Conservation (phyloP, 2,113 vertebrate species). For the Lipotes vexillifer region DNA sequence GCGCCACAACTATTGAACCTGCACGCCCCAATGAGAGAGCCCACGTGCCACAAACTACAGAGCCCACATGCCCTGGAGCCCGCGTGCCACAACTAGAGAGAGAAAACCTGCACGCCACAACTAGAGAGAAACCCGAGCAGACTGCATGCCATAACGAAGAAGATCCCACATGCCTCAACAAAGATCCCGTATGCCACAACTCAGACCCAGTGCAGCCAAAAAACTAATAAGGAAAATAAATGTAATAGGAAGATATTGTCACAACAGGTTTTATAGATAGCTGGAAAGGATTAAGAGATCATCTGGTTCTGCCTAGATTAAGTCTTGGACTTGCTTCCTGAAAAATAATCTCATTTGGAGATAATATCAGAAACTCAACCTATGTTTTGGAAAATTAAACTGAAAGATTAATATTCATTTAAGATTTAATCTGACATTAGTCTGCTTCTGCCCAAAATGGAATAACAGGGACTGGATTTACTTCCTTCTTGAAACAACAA, state of each 20-base stretch:
- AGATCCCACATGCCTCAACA: too few species aligned
- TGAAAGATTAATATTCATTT: background rate
- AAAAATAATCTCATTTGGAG: background rate
- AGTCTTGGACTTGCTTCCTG: background rate
- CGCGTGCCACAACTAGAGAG: too few species aligned
- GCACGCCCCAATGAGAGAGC: too few species aligned
- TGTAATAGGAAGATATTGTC: background rate
- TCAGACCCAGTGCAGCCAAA: too few species aligned
- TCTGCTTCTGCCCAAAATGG: background rate
- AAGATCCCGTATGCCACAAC: too few species aligned
- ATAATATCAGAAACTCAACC: background rate
- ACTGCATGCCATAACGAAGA: too few species aligned
- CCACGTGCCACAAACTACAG: too few species aligned
- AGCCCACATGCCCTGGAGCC: too few species aligned
- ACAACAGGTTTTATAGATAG: background rate
- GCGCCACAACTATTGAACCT: too few species aligned
- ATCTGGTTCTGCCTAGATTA: background rate
- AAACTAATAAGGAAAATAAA: background rate
- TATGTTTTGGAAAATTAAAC: conserved; percentile 9
- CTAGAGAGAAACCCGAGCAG: too few species aligned
- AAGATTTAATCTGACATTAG: background rate
- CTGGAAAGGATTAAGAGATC: background rate
- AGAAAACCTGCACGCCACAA: too few species aligned
- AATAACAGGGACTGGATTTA: background rate
- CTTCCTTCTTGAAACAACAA: background rate